Conservation (phyloP, 30 jellyfish, hydroid and myxozoan species). For the Turritopsis dohrnii region DNA sequence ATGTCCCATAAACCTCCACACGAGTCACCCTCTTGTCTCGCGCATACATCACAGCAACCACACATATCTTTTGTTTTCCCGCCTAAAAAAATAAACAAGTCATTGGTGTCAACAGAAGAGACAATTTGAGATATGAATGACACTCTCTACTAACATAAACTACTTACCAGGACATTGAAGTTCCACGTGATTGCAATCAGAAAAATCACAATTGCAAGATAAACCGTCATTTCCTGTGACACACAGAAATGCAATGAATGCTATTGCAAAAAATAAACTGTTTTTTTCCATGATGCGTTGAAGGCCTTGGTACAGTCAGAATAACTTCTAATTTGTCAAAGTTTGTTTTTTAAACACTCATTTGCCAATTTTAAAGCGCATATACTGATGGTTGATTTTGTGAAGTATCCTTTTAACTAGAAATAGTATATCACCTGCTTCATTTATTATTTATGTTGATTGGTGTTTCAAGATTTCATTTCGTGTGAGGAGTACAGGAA, state of each 20-base stretch:
- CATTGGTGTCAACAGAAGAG: neutral
- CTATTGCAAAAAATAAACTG: neutral
- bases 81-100: neutral
- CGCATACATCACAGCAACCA: constrained; percentile 6
- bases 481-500: no score
- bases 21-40: constrained; percentile 5
- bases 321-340: neutral
- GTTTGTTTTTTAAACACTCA: neutral
- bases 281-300: neutral
- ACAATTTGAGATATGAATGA: no score
- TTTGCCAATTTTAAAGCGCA: no score
- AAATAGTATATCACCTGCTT: neutral
- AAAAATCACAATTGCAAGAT: neutral
- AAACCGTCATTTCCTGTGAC: neutral
- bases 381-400: no score
- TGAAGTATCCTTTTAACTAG: neutral
- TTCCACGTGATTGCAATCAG: neutral
- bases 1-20: constrained; percentile 5
- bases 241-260: neutral
- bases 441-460: no score
- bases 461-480: neutral
- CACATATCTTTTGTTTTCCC: neutral
- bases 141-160: neutral
- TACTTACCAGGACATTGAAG: neutral
- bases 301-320: neutral